Base-by-base conservation (phyloP, 1,140 invertebrate species). In the Ridgeia piscesae region DNA sequence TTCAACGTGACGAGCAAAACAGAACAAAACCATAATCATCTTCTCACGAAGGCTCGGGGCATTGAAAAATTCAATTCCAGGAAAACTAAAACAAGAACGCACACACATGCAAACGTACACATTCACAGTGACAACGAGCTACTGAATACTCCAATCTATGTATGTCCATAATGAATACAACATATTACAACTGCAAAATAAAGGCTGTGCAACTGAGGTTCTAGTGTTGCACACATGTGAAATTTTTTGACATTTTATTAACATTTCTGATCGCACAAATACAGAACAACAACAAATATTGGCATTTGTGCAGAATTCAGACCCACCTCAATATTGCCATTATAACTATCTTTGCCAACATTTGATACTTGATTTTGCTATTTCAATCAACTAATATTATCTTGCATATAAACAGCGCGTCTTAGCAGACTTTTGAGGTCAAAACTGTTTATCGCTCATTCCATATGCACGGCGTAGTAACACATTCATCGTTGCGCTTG, bases 41-140 rank as follows among this genome's bases (percentile, higher is more conserved):
- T 97, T 95, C 92, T 97, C 96, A 95, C 97, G 97, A 33, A 98
- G 97, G 33, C 94, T 92, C 33, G 96, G 94, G 33, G 96, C 96
- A 77, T 97, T 96, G 95, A 98, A 98, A 95, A 98, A 98, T 35
- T 97, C 96, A 58, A 98, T 96, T 92, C 97, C 97, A 0, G 98
- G 97, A 95, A 98, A 98, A 35, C 96, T 96, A 92, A 93, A 95
- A 93, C 35, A 92, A 92, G 48, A 91, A 90, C 31, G 35, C 89
- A 90, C 9, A 77, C 58, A 77, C 58, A 77, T 77, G 17, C 58
- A 77, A 4, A 31, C 58, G 27, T 42, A 77, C 27, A 31, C 58
- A 77, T 42, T 11, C 17, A 50, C 48, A 50, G 21, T 50, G 48
- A 50, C 48, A 50, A 50, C 48, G 21, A 0, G 48, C 48, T 21